These are phyloP conservation scores for Chrysogorgia sp. DNA, from an alignment of 92 coral and sea anemone genomes.

Conservation along the genomic window DNA sequence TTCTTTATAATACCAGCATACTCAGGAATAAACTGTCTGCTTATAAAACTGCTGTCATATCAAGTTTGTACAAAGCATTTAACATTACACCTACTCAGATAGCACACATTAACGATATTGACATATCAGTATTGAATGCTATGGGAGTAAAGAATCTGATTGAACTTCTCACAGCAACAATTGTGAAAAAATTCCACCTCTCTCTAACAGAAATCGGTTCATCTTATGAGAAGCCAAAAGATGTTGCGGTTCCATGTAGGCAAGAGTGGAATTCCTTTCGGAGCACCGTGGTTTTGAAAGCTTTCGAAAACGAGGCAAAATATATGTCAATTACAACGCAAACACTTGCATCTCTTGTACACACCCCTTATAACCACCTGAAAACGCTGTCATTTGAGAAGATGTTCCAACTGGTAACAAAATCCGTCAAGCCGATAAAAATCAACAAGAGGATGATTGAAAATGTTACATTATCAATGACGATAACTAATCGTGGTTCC, in stretches of 20 bases:
- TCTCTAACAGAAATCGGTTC: not conserved
- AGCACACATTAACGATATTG: slow-evolving; percentile 11
- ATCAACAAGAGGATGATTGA: slow-evolving; percentile 8
- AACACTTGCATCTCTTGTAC: slow-evolving; percentile 16
- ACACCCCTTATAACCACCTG: not conserved
- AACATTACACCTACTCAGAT: slow-evolving; percentile 6
- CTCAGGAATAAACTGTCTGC: not conserved
- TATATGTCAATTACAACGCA: slow-evolving; percentile 16
- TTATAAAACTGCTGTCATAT: not conserved
- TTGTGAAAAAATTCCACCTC: not conserved
- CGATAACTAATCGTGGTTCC: not conserved
- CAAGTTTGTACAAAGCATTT: slow-evolving; percentile 12
- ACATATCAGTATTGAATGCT: not conserved
- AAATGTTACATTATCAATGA: slow-evolving; percentile 7
- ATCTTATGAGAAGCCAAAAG: not conserved
- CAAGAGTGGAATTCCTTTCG: slow-evolving; percentile 4
- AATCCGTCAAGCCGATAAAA: slow-evolving; percentile 1
- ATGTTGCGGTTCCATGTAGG: not conserved
- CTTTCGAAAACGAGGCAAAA: slow-evolving; percentile 5
- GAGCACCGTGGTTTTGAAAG: not conserved
- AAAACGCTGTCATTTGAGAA: not conserved
- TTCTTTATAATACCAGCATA: not conserved
- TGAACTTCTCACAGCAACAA: not conserved
- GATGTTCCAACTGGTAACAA: not conserved
- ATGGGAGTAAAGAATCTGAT: slow-evolving; percentile 26